Evolutionary conservation across 2,113 vertebrate genomes (phyloP).

Genomic region (Amia ocellicauda): DNA sequence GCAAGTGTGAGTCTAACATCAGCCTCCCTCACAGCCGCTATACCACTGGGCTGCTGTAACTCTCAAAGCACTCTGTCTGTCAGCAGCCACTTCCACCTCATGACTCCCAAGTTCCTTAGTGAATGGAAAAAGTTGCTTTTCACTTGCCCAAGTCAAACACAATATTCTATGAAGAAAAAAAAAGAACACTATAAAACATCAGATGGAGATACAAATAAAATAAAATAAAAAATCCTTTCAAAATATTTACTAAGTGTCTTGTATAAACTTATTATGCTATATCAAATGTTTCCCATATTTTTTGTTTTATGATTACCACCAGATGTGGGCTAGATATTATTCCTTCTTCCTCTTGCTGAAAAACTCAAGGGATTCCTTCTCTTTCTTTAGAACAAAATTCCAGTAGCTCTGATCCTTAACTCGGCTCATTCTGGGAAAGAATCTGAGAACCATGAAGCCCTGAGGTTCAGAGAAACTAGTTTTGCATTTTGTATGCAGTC

Average conservation of each 20-base stretch:
- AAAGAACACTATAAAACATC: slow-evolving; percentile 57
- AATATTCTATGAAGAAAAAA: slow-evolving; percentile 16
- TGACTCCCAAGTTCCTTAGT: slow-evolving; percentile 58
- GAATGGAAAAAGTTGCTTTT: slow-evolving; percentile 38
- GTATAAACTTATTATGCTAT: slow-evolving; percentile 67
- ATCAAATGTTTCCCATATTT: slow-evolving; percentile 74
- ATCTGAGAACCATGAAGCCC: too few relatives aligned
- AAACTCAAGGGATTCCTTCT: slow-evolving; percentile 8
- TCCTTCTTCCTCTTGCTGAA: slow-evolving; percentile 31
- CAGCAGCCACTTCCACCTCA: slow-evolving; percentile 50
- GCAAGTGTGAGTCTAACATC: too few relatives aligned
- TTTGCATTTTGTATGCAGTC: too few relatives aligned
- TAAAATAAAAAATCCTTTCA: slow-evolving; percentile 53
- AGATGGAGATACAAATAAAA: slow-evolving; percentile 39
- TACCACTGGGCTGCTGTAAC: too few relatives aligned
- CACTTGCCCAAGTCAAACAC: slow-evolving; percentile 61
- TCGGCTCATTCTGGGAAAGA: too few relatives aligned
- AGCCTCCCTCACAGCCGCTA: too few relatives aligned
- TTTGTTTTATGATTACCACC: slow-evolving; percentile 62
- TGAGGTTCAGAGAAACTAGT: too few relatives aligned
- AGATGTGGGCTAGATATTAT: slow-evolving; percentile 56
- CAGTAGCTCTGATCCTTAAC: slow-evolving; percentile 9
- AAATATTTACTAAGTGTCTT: slow-evolving; percentile 51
- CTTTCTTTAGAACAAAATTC: slow-evolving; percentile 50
- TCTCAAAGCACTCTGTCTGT: slow-evolving; percentile 24